phyloP scores from a whole-genome alignment of 2,888 invertebrate species.

The Lysandra bellargus region DNA sequence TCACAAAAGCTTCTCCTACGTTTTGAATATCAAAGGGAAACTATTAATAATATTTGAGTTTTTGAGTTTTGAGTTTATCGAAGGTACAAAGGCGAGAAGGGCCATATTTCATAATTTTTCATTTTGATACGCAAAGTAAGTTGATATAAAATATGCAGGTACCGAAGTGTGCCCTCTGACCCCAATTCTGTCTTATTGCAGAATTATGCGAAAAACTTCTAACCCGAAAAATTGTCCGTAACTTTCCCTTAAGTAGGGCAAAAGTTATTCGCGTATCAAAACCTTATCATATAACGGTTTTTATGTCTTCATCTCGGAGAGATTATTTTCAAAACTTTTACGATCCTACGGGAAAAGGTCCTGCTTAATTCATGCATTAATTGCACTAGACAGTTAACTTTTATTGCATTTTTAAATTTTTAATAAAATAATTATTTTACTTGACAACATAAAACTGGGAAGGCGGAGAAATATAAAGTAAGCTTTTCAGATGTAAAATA shows the following conservation, averaged over 20 bases:
- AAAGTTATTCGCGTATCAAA: slow-evolving; percentile 27
- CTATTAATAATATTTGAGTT: not conserved
- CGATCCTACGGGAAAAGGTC: not conserved
- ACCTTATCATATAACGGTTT: slow-evolving; percentile 20
- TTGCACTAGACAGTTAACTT: not conserved
- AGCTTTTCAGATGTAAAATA: not conserved
- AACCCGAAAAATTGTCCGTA: slow-evolving; percentile 28
- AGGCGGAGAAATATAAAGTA: not conserved
- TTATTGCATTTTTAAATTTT: not conserved
- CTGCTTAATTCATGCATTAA: not conserved
- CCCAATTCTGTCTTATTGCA: slow-evolving; percentile 28
- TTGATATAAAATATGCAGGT: slow-evolving; percentile 30
- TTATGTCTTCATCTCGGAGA: slow-evolving; percentile 20
- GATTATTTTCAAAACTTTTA: slow-evolving; percentile 22
- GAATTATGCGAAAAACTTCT: slow-evolving; percentile 31
- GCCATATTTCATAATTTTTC: slow-evolving; percentile 21
- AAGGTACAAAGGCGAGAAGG: slow-evolving; percentile 1
- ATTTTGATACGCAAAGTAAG: slow-evolving; percentile 6
- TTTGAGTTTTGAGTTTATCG: not conserved
- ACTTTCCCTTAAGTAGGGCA: slow-evolving; percentile 26
- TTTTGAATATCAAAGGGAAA: not conserved
- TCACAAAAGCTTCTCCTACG: not conserved
- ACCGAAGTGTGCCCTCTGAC: slow-evolving; percentile 23
- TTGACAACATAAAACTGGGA: not conserved
- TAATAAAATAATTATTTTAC: not conserved